A percentile compares a stretch with the other conserved stretches of the same genome.
Conservation (phyloP, 1,140 invertebrate species). For the Zaprionus africanus region DNA sequence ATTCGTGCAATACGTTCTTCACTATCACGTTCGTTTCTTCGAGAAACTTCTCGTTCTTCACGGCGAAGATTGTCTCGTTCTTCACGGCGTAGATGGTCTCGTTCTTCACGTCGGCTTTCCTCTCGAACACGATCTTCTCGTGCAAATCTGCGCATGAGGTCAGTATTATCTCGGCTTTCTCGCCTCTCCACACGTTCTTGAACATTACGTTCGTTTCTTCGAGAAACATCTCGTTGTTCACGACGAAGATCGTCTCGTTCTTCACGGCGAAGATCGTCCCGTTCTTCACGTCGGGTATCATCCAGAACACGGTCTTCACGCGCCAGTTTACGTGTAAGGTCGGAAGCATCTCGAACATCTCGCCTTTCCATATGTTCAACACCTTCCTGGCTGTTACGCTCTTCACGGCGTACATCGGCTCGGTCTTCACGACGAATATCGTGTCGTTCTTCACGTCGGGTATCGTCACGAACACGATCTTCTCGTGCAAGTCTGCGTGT, state of each 20-base stretch:
- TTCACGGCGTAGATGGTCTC: neutral
- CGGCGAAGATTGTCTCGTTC: neutral
- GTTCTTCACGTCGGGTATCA: neutral
- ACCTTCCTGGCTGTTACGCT: no score
- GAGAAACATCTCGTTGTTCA: neutral
- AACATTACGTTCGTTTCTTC: neutral
- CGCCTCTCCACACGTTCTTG: neutral
- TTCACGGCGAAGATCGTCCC: neutral
- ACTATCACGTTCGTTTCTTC: neutral
- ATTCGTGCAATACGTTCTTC: neutral
- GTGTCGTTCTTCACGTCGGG: neutral
- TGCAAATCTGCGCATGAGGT: neutral
- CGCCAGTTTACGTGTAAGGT: neutral
- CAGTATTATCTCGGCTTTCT: neutral
- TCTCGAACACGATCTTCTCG: neutral
- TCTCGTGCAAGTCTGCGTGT: neutral
- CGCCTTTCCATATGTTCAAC: neutral
- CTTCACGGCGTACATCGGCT: no score
- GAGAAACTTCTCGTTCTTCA: neutral
- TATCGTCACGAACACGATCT: neutral
- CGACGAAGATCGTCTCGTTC: neutral
- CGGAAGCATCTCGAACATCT: neutral
- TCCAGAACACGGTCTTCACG: slow-evolving; percentile 1
- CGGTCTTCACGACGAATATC: no score
- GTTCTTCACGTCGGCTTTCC: neutral